Conservation (phyloP, 2,113 vertebrate genomes). For the Neodontobutis hainanensis region DNA sequence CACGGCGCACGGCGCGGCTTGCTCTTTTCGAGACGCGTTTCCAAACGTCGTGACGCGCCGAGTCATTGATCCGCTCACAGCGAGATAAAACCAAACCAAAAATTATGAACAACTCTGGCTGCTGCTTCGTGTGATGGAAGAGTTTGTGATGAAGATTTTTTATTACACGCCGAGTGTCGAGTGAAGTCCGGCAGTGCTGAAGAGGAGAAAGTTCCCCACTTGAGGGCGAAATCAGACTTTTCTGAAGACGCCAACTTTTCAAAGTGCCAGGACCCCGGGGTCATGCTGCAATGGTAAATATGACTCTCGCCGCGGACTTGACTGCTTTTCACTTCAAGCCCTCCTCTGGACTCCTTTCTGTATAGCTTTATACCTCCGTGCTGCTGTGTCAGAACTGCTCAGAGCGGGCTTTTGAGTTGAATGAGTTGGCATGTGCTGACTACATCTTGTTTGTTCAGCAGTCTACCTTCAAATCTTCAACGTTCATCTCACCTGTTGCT, state of each 20-base stretch:
- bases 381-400: conserved; percentile 5
- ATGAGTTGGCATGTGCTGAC: background rate
- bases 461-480: background rate
- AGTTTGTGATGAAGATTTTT: conserved; percentile 41
- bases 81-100: conserved; percentile 21
- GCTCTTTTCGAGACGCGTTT: conserved; percentile 43
- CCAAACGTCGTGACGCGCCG: conserved; percentile 60
- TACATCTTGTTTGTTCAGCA: background rate
- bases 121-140: conserved; percentile 20
- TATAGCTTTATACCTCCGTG: conserved; percentile 1
- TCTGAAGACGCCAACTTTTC: conserved; percentile 67
- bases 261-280: conserved; percentile 70
- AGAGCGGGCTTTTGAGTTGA: background rate
- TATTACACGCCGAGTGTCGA: conserved; percentile 34
- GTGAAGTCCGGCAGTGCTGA: conserved; percentile 38
- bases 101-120: conserved; percentile 19
- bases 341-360: background rate
- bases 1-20: conserved; percentile 39
- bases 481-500: conserved; percentile 3
- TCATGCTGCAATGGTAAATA: conserved; percentile 86
- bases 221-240: conserved; percentile 82
- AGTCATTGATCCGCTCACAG: conserved; percentile 16
- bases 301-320: conserved; percentile 33
- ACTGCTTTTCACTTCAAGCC: conserved; percentile 12
- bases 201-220: conserved; percentile 79